Percentiles rank a stretch among this genome's conserved stretches.
Evolutionary conservation across 2,888 invertebrate genomes (phyloP).

Genomic region (Lasiommata megera): DNA sequence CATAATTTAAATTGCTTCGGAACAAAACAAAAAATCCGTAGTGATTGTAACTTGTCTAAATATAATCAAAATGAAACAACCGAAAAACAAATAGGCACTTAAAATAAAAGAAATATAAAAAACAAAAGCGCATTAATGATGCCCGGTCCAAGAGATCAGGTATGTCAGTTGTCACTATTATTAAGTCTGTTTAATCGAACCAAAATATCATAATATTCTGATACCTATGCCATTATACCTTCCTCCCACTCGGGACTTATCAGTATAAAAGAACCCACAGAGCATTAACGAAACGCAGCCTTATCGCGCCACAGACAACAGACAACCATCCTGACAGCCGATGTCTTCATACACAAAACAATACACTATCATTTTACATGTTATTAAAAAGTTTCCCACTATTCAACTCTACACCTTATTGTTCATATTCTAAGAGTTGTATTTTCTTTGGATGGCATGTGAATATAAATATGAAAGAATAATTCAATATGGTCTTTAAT

Average conservation of each 20-base stretch:
- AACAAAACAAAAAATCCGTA: too few species aligned
- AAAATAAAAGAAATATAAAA: not conserved
- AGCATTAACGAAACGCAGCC: slow-evolving; percentile 55
- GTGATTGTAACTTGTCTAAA: not conserved
- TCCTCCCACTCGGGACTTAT: slow-evolving; percentile 34
- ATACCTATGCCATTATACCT: slow-evolving; percentile 31
- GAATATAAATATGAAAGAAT: slow-evolving; percentile 13
- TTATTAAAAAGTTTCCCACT: slow-evolving; percentile 49
- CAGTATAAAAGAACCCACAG: slow-evolving; percentile 31
- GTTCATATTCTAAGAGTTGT: not conserved
- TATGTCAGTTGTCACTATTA: slow-evolving; percentile 16
- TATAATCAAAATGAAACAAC: not conserved
- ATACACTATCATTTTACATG: slow-evolving; percentile 63
- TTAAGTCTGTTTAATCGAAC: slow-evolving; percentile 22
- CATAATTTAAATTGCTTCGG: too few species aligned
- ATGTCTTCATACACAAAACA: slow-evolving; percentile 78
- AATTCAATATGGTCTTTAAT: slow-evolving; percentile 27
- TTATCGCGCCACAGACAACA: slow-evolving; percentile 52
- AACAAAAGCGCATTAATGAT: slow-evolving; percentile 3
- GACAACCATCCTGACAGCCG: slow-evolving; percentile 66
- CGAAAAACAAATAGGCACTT: slow-evolving; percentile 6
- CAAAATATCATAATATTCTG: slow-evolving; percentile 28
- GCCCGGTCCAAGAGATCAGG: slow-evolving; percentile 7
- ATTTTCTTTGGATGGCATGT: not conserved
- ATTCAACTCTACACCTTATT: slow-evolving; percentile 29